Base-by-base conservation (phyloP, 1,140 invertebrate species). In the Zaprionus gabonicus region DNA sequence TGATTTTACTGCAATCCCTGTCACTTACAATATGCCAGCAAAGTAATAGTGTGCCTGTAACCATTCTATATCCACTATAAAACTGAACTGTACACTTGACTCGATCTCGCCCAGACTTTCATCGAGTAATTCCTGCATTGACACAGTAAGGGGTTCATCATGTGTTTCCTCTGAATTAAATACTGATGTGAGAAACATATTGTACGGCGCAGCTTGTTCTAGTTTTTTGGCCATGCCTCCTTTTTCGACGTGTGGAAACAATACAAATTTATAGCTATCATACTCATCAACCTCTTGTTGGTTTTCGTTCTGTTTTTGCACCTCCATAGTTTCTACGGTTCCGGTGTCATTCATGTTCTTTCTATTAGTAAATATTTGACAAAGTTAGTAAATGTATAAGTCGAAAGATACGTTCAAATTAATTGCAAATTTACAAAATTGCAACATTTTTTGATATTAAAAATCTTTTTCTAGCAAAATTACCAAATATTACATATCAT, bases 51-150 rank as follows among this genome's bases (percentile, higher is more conserved):
- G 23, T 13, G 4, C 10, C 49, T 57, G 0, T 36, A 98, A 87
- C 97, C 97, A 99, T 0, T 95, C 95, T 9, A 97, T 93, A 77
- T 98, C 96, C 55, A 98, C 95, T 96, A 98, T 97, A 86, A 97
- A 98, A 93, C 97, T 99, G 31, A 99, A 96, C 93, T 98, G 97
- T 51, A 97, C 93, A 23, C 95, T 96, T 5, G 93, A 93, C 51
- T 95, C 95, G 5, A 97, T 93, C 62, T 95, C 94, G 1, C 96
- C 96, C 15, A 97, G 92, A 82, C 95, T 96, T 53, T 91, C 93
- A 90, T 97, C 96, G 3, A 97, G 91, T 7, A 97, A 94, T 93
- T 97, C 96, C 94, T 56, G 59, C 49, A 71, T 36, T 6, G 49
- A 56, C 17, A 64, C 59, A 31, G 23, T 71, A 6, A 71, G 31